Evolutionary conservation across 2,113 vertebrate species (phyloP).

Genomic region (Numenius arquata): DNA sequence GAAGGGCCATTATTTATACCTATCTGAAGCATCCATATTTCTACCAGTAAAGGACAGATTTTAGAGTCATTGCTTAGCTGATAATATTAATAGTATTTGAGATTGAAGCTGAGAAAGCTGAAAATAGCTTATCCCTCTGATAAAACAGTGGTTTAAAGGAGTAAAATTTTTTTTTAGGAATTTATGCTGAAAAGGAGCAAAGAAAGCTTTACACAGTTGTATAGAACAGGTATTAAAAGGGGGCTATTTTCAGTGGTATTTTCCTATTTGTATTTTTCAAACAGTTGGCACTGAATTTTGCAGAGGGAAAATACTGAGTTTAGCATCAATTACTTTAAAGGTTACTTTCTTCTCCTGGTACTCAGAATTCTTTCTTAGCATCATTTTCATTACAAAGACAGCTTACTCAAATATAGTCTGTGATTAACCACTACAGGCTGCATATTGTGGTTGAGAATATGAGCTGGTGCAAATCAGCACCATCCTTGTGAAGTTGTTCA

Average conservation of each 20-base stretch:
- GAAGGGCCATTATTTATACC: background rate
- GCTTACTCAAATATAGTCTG: background rate
- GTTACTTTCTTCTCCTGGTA: background rate
- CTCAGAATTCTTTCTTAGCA: background rate
- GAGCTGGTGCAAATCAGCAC: background rate
- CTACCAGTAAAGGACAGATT: background rate
- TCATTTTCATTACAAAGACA: background rate
- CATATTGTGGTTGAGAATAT: background rate
- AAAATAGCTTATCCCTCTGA: background rate
- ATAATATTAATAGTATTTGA: conserved; percentile 26
- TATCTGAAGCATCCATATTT: background rate
- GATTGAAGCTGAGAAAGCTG: background rate
- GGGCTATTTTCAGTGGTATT: background rate
- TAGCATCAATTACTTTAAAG: background rate
- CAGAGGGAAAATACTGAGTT: background rate
- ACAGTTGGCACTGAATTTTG: background rate
- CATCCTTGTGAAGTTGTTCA: background rate
- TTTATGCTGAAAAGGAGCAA: background rate
- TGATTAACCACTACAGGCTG: background rate
- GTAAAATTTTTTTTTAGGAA: background rate
- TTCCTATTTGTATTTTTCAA: background rate
- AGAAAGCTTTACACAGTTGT: background rate
- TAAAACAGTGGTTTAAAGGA: background rate
- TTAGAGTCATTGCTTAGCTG: background rate
- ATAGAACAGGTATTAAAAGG: background rate